phyloP scores from a whole-genome alignment of 2,113 vertebrate genomes.

The Callochromis pleurospilus region DNA sequence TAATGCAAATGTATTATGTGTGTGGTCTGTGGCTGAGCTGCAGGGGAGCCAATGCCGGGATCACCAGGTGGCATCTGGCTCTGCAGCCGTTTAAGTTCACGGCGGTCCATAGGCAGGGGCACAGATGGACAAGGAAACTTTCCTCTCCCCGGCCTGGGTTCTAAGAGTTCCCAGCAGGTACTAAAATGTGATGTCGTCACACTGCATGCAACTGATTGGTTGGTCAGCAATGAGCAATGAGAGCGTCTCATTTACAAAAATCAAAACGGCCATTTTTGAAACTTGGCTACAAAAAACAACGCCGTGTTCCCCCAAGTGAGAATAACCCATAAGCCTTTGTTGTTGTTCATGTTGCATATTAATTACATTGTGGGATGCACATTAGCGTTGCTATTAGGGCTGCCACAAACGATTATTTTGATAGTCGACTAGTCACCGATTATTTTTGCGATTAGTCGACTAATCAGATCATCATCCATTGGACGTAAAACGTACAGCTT shows the following conservation, averaged over 20 bases:
- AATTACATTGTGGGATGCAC: background rate
- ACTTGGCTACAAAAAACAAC: background rate
- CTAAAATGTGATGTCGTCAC: background rate
- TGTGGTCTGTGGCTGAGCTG: background rate
- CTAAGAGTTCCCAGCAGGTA: accelerated
- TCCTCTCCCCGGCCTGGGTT: accelerated
- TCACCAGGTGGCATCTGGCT: background rate
- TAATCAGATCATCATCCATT: no score
- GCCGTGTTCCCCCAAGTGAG: background rate
- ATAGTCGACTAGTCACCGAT: no score
- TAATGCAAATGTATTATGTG: background rate
- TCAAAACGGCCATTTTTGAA: background rate
- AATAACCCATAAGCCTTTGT: background rate
- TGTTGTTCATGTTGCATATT: background rate
- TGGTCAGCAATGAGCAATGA: background rate
- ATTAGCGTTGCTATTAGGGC: background rate
- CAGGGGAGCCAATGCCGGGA: background rate
- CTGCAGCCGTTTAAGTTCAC: background rate
- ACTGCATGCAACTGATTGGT: background rate
- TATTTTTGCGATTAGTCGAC: no score
- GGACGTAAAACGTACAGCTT: no score
- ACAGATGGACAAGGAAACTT: background rate
- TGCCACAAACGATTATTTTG: no score
- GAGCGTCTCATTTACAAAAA: background rate
- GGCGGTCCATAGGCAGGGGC: background rate